These are phyloP conservation scores for Strigamia crassipes DNA, from an alignment of 2,888 invertebrate genomes.

Conservation along the genomic window DNA sequence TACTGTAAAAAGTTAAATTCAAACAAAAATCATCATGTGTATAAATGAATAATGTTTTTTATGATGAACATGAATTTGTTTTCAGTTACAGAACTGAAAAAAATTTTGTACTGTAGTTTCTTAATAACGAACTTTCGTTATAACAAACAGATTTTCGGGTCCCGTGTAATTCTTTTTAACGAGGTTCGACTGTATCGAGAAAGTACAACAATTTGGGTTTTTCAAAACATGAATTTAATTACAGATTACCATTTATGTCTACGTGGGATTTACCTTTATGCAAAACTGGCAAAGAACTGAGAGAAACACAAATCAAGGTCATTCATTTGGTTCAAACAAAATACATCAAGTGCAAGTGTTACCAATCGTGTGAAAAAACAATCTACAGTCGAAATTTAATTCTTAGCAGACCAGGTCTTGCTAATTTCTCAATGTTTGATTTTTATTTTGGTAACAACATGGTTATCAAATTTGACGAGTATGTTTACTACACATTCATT, in stretches of 20 bases:
- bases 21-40: too few species aligned
- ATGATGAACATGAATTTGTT: too few species aligned
- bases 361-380: neutral
- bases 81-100: too few species aligned
- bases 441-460: neutral
- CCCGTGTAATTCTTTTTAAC: too few species aligned
- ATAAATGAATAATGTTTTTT: too few species aligned
- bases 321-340: neutral
- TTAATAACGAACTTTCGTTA: too few species aligned
- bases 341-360: neutral
- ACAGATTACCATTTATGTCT: neutral
- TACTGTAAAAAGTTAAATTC: too few species aligned
- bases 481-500: neutral
- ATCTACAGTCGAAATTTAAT: neutral
- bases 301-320: neutral
- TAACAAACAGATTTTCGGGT: too few species aligned
- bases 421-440: neutral
- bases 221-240: neutral
- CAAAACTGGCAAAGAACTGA: neutral
- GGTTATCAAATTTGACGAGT: neutral
- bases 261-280: neutral
- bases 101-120: too few species aligned
- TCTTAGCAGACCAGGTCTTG: neutral
- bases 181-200: too few species aligned
- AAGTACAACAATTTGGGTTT: too few species aligned